Conservation (phyloP, 1,140 invertebrate genomes). For the Hyphantria cunea region DNA sequence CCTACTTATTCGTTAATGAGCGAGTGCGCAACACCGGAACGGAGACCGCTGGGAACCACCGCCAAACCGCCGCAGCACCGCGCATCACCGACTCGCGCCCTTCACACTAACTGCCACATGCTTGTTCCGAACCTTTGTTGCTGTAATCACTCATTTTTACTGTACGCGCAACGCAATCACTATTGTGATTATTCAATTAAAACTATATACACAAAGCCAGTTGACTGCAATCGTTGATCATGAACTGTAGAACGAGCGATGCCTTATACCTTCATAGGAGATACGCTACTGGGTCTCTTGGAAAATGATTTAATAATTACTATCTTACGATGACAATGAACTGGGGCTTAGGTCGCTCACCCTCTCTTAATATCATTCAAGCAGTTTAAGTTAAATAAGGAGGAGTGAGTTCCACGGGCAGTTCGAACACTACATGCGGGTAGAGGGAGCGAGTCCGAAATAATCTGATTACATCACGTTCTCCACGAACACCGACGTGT, state of each 20-base stretch:
- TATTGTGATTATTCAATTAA: constrained; percentile 12
- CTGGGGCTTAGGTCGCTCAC: not conserved
- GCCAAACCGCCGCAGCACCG: constrained; percentile 2
- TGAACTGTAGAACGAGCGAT: constrained; percentile 13
- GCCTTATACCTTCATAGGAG: not conserved
- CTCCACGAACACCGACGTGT: constrained; percentile 36
- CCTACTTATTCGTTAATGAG: constrained; percentile 55
- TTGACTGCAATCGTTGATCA: constrained; percentile 7
- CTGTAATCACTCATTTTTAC: constrained; percentile 10
- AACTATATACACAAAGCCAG: not conserved
- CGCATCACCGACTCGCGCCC: constrained; percentile 4
- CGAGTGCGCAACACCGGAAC: constrained; percentile 54
- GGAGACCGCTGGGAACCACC: constrained; percentile 33
- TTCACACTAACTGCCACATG: not conserved
- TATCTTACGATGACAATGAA: not conserved
- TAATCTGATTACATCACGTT: constrained; percentile 61
- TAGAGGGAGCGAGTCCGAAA: constrained; percentile 50
- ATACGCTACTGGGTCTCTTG: not conserved
- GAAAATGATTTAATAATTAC: not conserved
- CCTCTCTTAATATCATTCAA: too few species aligned
- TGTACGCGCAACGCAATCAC: constrained; percentile 20
- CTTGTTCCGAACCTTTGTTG: constrained; percentile 15
- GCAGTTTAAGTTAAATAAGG: not conserved
- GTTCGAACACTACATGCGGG: constrained; percentile 14
- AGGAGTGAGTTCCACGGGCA: constrained; percentile 1